Evolutionary conservation across 2,797 vertebrate species (phyloP).

Genomic region (Coreius guichenoti): DNA sequence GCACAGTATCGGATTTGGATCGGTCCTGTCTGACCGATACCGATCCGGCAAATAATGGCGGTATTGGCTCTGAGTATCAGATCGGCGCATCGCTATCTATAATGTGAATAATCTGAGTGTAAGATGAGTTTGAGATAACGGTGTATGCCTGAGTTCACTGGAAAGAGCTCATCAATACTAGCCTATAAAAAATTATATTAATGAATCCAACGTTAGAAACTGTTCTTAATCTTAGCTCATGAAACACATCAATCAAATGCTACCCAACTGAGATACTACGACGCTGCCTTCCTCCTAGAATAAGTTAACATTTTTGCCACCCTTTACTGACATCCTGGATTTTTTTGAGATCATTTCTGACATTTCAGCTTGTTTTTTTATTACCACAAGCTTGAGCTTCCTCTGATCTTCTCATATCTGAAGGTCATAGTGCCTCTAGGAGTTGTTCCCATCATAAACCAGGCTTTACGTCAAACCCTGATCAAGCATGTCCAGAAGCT

Average conservation of each 20-base stretch:
- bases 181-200: not conserved
- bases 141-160: not conserved
- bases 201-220: not conserved
- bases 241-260: not conserved
- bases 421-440: conserved; percentile 11
- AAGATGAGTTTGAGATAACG: not conserved
- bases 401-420: not conserved
- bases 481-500: not conserved
- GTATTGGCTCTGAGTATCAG: no score
- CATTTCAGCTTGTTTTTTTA: not conserved
- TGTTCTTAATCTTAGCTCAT: not conserved
- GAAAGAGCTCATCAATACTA: not conserved
- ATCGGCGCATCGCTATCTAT: no score
- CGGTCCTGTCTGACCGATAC: no score
- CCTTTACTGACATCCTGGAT: not conserved
- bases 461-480: not conserved
- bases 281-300: conserved; percentile 24
- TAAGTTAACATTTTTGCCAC: conserved; percentile 26
- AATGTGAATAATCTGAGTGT: no score
- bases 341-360: not conserved
- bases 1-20: no score
- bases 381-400: not conserved
- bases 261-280: not conserved
- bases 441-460: not conserved
- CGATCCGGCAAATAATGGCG: no score